Evolutionary conservation across 2,113 vertebrate species (phyloP).

Genomic region (cattle (Bos taurus)): ARS-UCD2.0 NC_037329.1:31862501-31863000

Average conservation of each 20-base stretch:
- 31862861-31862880: background rate
- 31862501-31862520: background rate
- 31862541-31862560: background rate
- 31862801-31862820: background rate
- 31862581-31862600: background rate
- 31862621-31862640: background rate
- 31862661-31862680: background rate
- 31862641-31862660: background rate
- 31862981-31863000: background rate
- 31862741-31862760: background rate
- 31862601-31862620: background rate
- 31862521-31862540: background rate
- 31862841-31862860: background rate
- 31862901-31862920: background rate
- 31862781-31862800: background rate
- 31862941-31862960: background rate
- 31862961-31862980: background rate
- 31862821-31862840: background rate
- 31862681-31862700: background rate
- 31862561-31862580: background rate
- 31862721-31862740: background rate
- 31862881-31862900: background rate
- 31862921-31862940: background rate
- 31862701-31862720: background rate
- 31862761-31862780: background rate